Base-by-base conservation (phyloP, 2,888 invertebrate species). In the Tridacna gigas region DNA sequence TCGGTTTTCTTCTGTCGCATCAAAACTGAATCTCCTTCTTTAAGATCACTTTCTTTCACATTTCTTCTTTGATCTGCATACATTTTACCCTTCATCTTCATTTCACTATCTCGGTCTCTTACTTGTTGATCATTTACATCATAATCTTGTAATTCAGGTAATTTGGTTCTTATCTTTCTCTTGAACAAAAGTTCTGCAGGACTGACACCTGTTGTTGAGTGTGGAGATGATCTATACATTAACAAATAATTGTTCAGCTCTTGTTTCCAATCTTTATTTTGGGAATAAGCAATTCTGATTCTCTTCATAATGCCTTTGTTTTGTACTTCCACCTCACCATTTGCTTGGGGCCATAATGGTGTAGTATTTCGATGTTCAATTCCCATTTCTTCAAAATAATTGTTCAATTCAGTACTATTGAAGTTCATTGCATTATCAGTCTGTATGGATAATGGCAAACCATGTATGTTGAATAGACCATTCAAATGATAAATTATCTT, bases 401-500 rank as follows among this genome's bases (percentile, higher is more conserved):
- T 51, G 74, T 80, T 67, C 60, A 89, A 80, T 26, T 82, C 65
- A 26, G 67, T 18, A 63, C 83, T 81, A 12, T 83, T 75, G 65
- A 88, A 89, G 61, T 84, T 83, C 9, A 80, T 76, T 66, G 80
- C 86, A 71, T 88, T 90, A 51, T 89, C 90, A 22, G 83, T 89
- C 26, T 56, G 74, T 7, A 89, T 66, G 18, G 83, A 86, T 15
- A 80, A 7, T 51, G 89, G 87, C 3, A 84, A 22, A 11, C 86
- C 89, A 88, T 88, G 84, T 22, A 79, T 75, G 15, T 48, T 61
- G 67, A 88, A 89, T 13, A 84, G 77, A n/a, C 63, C 74, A 0
- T 80, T 67, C 13, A 88, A 65, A 60, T 61, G 71, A 18, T 75
- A 51, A 15, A 75, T 56, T 28, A 83, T 79, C 76, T 84, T 88